These are phyloP conservation scores for Pocota personata DNA, from an alignment of 2,888 invertebrate species.

Conservation along the genomic window DNA sequence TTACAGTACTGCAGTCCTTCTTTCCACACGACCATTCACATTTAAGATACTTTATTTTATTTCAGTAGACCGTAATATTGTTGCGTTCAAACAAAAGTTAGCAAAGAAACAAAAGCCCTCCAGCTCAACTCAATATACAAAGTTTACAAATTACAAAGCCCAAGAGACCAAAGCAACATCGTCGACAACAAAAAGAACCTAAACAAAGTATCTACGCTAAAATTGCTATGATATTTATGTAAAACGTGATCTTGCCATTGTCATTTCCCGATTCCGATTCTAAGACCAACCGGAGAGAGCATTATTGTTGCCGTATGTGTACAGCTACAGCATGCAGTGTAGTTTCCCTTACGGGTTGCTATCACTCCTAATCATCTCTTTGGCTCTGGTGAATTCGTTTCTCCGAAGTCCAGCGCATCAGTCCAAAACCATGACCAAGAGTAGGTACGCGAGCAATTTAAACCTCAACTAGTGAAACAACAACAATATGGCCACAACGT, in stretches of 20 bases:
- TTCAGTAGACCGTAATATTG: not conserved
- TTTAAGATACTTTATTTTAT: slow-evolving; percentile 3
- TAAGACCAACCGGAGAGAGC: slow-evolving; percentile 43
- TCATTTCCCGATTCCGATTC: slow-evolving; percentile 64
- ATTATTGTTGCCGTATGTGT: slow-evolving; percentile 20
- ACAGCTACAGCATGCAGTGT: not conserved
- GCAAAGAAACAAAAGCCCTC: slow-evolving; percentile 21
- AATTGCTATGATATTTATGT: slow-evolving; percentile 55
- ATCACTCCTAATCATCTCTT: slow-evolving; percentile 65
- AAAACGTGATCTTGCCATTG: slow-evolving; percentile 72
- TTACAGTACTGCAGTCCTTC: not conserved
- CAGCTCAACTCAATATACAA: not conserved
- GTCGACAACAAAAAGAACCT: slow-evolving; percentile 1
- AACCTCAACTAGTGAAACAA: slow-evolving; percentile 22
- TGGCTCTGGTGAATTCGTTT: slow-evolving; percentile 26
- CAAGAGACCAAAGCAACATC: not conserved
- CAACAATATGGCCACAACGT: slow-evolving; percentile 57
- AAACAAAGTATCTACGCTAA: not conserved
- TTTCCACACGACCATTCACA: not conserved
- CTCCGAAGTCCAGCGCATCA: slow-evolving; percentile 34
- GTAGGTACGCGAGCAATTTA: slow-evolving; percentile 45
- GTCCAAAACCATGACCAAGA: slow-evolving; percentile 48
- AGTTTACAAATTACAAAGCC: not conserved
- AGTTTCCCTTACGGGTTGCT: slow-evolving; percentile 45
- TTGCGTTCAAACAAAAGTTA: not conserved